These are phyloP conservation scores for Notodonta dromedarius DNA, from an alignment of 2,888 invertebrate genomes.

Conservation along the genomic window DNA sequence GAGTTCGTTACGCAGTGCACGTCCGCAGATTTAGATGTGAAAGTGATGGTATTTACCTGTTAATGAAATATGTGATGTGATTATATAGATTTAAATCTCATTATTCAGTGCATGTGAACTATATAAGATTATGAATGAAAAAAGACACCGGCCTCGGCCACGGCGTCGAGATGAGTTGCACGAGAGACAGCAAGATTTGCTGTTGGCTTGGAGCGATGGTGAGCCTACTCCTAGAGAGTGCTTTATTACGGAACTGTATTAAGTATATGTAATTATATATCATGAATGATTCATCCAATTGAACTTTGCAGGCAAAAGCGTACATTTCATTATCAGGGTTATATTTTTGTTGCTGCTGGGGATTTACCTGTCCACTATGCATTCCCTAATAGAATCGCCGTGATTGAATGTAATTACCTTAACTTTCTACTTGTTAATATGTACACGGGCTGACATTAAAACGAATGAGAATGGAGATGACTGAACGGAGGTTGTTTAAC, in stretches of 20 bases:
- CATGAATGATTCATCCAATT: too few relatives aligned
- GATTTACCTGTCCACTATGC: not conserved
- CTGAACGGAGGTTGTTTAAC: slow-evolving; percentile 12
- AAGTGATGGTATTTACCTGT: slow-evolving; percentile 45
- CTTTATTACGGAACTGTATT: too few relatives aligned
- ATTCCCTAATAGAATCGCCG: not conserved
- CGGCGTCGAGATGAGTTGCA: slow-evolving; percentile 70
- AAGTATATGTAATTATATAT: too few relatives aligned
- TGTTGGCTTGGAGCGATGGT: slow-evolving; percentile 76
- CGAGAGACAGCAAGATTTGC: slow-evolving; percentile 71
- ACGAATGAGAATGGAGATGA: slow-evolving; percentile 41
- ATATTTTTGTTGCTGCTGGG: too few relatives aligned
- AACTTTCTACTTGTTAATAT: slow-evolving; percentile 21
- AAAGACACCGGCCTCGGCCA: slow-evolving; percentile 64
- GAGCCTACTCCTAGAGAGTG: slow-evolving; percentile 44
- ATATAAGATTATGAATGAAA: slow-evolving; percentile 63
- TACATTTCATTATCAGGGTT: too few relatives aligned
- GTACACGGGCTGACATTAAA: slow-evolving; percentile 38
- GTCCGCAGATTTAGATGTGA: slow-evolving; percentile 58
- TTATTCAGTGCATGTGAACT: slow-evolving; percentile 17
- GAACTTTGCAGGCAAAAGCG: too few relatives aligned
- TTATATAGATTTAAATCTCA: slow-evolving; percentile 12
- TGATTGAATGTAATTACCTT: not conserved
- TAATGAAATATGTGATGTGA: slow-evolving; percentile 60
- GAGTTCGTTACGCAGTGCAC: slow-evolving; percentile 65